These are phyloP conservation scores for Taphrorychus bicolor DNA, from an alignment of 2,888 invertebrate genomes.

Conservation along the genomic window DNA sequence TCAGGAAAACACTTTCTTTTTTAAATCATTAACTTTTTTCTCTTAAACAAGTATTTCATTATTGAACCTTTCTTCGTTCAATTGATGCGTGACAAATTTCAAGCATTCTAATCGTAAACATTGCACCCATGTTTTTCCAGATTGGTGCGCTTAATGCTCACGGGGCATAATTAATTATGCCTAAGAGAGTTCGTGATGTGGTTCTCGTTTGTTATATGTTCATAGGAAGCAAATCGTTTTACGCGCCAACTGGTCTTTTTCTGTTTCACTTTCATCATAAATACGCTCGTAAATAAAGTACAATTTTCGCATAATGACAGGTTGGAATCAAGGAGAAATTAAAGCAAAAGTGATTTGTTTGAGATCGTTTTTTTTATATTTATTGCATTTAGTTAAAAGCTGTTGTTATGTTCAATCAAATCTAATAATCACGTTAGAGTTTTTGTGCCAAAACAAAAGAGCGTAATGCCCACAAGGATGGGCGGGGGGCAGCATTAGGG, in stretches of 20 bases:
- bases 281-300: not conserved
- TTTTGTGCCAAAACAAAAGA: too few relatives aligned
- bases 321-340: not conserved
- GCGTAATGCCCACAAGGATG: too few relatives aligned
- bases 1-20: too few relatives aligned
- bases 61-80: too few relatives aligned
- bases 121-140: slow-evolving; percentile 5
- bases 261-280: slow-evolving; percentile 10
- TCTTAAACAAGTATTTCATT: too few relatives aligned
- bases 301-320: not conserved
- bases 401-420: too few relatives aligned
- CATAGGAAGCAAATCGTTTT: slow-evolving; percentile 3
- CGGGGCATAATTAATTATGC: slow-evolving; percentile 3
- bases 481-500: too few relatives aligned
- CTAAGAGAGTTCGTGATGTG: not conserved
- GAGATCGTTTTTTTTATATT: slow-evolving; percentile 1
- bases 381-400: too few relatives aligned
- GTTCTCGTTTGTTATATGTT: not conserved
- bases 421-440: too few relatives aligned
- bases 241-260: slow-evolving; percentile 4
- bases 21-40: too few relatives aligned
- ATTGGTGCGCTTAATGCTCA: not conserved
- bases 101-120: too few relatives aligned
- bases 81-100: too few relatives aligned
- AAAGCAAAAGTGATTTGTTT: not conserved